These are phyloP conservation scores for Panthera tigris DNA, from an alignment of 2,113 vertebrate species.

Conservation along the genomic window DNA sequence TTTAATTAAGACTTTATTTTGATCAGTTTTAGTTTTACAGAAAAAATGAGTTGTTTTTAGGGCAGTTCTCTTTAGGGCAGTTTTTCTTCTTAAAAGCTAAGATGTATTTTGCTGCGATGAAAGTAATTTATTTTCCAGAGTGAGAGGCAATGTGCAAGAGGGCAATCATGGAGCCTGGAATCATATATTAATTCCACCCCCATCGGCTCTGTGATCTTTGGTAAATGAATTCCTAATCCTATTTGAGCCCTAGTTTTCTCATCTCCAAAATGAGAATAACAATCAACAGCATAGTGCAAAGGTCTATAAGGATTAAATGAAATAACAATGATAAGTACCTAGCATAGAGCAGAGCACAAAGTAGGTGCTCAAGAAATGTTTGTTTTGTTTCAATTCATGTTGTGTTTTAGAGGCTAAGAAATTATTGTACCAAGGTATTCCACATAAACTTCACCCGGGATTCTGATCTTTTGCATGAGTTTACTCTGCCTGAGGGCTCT, in stretches of 20 bases:
- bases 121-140: conserved; percentile 35
- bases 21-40: conserved; percentile 12
- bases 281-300: neutral
- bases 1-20: conserved; percentile 1
- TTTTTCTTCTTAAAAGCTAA: conserved; percentile 48
- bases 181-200: neutral
- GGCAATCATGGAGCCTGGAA: neutral
- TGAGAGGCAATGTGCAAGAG: neutral
- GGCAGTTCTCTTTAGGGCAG: neutral
- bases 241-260: neutral
- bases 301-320: neutral
- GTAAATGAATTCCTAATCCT: neutral
- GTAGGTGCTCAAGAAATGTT: neutral
- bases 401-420: neutral
- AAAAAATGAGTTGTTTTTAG: conserved; percentile 34
- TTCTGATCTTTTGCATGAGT: neutral
- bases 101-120: neutral
- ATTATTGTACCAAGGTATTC: neutral
- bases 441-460: neutral
- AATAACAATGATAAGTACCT: neutral
- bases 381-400: neutral
- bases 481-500: neutral
- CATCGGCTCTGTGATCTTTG: neutral
- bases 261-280: conserved; percentile 15
- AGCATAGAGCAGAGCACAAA: neutral